Base-by-base conservation (phyloP, 1,140 invertebrate species). In the Heterodera carotae region DNA sequence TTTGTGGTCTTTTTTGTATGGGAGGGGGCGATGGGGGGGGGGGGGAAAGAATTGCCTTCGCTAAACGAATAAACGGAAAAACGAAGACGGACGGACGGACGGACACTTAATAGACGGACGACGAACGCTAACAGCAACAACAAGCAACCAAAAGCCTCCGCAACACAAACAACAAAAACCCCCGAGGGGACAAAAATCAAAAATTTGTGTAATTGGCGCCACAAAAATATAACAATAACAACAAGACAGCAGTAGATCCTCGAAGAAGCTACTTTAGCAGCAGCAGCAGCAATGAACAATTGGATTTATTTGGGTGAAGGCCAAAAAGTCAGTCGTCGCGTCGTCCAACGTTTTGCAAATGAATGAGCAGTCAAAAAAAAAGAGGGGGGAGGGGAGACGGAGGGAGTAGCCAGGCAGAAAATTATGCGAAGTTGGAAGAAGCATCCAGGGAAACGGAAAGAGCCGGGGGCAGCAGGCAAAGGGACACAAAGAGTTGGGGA, bases 371-470 rank as follows among this genome's bases (percentile, higher is more conserved):
- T 66, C 48, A 43, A 43, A 43, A 39, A 43, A 43, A 43, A n/a
- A n/a, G n/a, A n/a, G n/a, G 39, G 12, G 12, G 48, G 48, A 5
- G 48, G 48, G 48, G 15, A n/a, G n/a, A n/a, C n/a, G n/a, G n/a
- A 22, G 18, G 48, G 48, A 53, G 48, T 22, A 53, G 48, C 48
- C 48, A 53, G 48, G 48, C 48, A 53, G 62, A 66, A 66, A 66
- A 66, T 66, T 66, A 66, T 66, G 62, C 62, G 62, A 27, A 62
- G 62, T 66, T 66, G 62, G 62, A 34, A 31, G 62, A 34, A 66
- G 62, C 27, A 66, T 29, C 62, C 62, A 12, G 62, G 62, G 62
- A 66, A 66, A 66, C 62, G 62, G 62, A 66, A 66, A 25, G 27
- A 18, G 48, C 48, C 0, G 62, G 33, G 33, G 62, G 22, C 8